These are phyloP conservation scores for Rhinophrynus dorsalis DNA, from an alignment of 2,797 vertebrate species.

Conservation along the genomic window DNA sequence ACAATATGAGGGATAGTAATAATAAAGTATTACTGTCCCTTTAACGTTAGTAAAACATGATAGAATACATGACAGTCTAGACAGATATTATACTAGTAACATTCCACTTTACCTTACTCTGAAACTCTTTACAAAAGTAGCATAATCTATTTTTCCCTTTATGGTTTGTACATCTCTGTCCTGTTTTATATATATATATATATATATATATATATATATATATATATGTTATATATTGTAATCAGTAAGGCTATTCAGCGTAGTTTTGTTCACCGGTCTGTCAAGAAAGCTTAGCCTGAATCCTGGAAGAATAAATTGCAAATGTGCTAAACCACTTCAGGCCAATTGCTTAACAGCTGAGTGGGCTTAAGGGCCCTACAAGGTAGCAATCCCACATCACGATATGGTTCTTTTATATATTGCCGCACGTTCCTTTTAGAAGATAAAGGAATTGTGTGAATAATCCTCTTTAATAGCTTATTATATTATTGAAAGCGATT, in stretches of 20 bases:
- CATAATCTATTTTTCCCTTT: too few species aligned
- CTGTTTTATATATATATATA: too few species aligned
- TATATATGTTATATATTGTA: too few species aligned
- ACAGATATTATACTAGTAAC: too few species aligned
- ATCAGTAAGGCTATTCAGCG: background rate
- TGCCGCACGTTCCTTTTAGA: background rate
- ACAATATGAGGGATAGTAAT: too few species aligned
- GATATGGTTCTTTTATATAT: background rate
- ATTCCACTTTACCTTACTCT: too few species aligned
- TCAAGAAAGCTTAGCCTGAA: background rate
- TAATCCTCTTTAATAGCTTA: constrained; percentile 8
- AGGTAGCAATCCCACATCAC: background rate
- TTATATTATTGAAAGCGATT: constrained; percentile 4
- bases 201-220: too few species aligned
- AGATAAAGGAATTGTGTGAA: background rate
- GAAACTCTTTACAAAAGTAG: too few species aligned
- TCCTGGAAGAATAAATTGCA: background rate
- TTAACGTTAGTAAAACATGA: too few species aligned
- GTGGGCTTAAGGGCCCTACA: background rate
- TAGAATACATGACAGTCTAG: too few species aligned
- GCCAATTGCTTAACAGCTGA: constrained; percentile 1
- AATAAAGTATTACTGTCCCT: too few species aligned
- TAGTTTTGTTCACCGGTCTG: background rate
- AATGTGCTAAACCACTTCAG: background rate
- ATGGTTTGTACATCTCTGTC: too few species aligned